Base-by-base conservation (phyloP, 2,113 vertebrate genomes). In the Platycercus adscitus region DNA sequence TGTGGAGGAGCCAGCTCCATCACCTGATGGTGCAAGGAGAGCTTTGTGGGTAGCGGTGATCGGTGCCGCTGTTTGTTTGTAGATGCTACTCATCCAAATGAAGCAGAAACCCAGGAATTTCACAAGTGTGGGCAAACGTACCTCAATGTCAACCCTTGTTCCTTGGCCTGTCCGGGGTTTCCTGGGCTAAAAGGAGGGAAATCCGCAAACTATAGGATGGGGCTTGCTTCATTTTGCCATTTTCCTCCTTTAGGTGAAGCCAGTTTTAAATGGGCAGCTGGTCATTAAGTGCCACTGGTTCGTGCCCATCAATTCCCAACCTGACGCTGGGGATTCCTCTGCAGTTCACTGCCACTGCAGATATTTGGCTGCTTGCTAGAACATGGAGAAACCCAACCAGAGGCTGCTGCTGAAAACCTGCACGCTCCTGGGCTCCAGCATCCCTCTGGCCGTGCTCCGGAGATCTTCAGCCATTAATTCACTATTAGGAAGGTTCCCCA, bases 91-190 rank as follows among this genome's bases (percentile, higher is more conserved):
- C 66, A 56, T 77, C 60, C 64, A 86, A 91, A 71, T n/a, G 73
- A 50, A 88, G 84, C 80, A 92, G 94, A 94, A 92, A 92, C 17
- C 21, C 44, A 63, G 80, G 79, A 56, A 47, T 88, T 88, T 93
- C 46, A 3, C 10, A 1, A 77, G 75, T 1, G 82, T 69, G 77
- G 60, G 44, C 76, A 46, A 37, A 39, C 13, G 8, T 69, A 33
- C 80, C 65, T 93, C 56, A 94, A 85, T 75, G 66, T 39, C 72
- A 66, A 33, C 20, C 66, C 56, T 88, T 93, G 35, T 71, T 61
- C 65, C 41, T 89, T 76, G 41, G 60, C 61, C 76, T 78, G 3
- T 33, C 64, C 69, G 49, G 64, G 72, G 56, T 66, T 91, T 82
- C 75, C 80, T 43, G 82, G 86, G 81, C 44, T 60, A n/a, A 49